Percentiles rank a stretch among this genome's conserved stretches.
Evolutionary conservation across 35 echinoderm and acorn worm species (phyloP).

Genomic region (Diadema setosum): DNA sequence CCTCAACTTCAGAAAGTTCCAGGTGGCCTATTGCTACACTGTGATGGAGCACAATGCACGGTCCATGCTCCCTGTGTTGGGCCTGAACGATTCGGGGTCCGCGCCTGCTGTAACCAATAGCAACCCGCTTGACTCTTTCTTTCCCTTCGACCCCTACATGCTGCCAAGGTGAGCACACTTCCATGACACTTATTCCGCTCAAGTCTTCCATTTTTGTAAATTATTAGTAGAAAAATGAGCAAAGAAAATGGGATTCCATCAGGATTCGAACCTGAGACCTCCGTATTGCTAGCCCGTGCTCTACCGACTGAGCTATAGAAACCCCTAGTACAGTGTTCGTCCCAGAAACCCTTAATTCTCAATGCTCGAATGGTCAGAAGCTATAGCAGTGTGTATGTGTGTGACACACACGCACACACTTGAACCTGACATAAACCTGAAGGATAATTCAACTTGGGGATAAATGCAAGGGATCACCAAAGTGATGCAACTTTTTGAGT

Average conservation of each 20-base stretch:
- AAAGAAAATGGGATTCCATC: too few species aligned
- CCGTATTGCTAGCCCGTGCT: too few species aligned
- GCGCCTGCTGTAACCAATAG: neutral
- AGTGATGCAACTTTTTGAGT: too few species aligned
- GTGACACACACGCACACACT: too few species aligned
- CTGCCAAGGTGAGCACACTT: conserved; percentile 56
- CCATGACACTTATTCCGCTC: neutral
- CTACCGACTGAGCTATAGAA: neutral
- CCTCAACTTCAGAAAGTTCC: conserved; percentile 54
- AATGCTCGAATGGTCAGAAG: too few species aligned
- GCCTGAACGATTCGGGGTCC: conserved; percentile 4
- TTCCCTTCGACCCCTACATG: conserved; percentile 95
- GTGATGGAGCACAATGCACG: conserved; percentile 88
- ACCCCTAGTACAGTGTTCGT: too few species aligned
- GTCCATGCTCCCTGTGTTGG: conserved; percentile 25
- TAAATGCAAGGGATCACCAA: too few species aligned
- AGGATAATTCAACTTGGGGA: too few species aligned
- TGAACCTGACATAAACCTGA: too few species aligned
- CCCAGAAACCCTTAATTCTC: too few species aligned
- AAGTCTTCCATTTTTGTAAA: neutral
- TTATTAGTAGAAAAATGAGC: neutral
- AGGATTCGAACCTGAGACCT: too few species aligned
- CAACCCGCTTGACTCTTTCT: conserved; percentile 92
- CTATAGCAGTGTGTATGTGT: too few species aligned
- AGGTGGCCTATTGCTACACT: conserved; percentile 94